Percentiles rank a stretch among this genome's conserved stretches.
Evolutionary conservation across 2,797 vertebrate species (phyloP).

Genomic region (Mus minutoides): DNA sequence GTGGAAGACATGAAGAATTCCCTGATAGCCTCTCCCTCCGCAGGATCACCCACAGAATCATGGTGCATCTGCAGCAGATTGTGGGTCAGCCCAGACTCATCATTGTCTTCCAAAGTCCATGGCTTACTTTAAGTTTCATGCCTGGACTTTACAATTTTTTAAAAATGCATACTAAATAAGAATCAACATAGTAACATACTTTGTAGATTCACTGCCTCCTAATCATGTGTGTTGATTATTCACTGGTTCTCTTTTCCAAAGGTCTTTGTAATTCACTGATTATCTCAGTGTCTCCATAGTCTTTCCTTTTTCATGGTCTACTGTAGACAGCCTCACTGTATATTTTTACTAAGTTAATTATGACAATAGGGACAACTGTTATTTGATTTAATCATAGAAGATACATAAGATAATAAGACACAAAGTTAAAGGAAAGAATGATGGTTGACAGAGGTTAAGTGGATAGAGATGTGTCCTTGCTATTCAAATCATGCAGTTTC

Average conservation of each 20-base stretch:
- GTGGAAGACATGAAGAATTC: background rate
- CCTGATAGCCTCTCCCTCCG: background rate
- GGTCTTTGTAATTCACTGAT: too few relatives aligned
- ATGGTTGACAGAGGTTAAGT: background rate
- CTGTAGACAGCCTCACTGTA: background rate
- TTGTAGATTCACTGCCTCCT: background rate
- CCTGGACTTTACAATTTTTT: background rate
- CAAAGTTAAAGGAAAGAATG: background rate
- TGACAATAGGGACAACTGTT: background rate
- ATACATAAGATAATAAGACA: background rate
- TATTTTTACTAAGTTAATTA: background rate
- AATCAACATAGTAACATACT: background rate
- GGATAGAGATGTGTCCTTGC: background rate
- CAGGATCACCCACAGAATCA: background rate
- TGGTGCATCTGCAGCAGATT: background rate
- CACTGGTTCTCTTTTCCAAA: too few relatives aligned
- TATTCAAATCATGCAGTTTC: background rate
- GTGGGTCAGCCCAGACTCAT: background rate
- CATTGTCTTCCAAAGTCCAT: background rate
- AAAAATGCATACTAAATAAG: background rate
- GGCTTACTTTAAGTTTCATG: background rate
- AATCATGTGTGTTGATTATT: background rate
- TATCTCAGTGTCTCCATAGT: fast-evolving
- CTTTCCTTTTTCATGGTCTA: background rate
- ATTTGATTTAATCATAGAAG: background rate